phyloP scores from a whole-genome alignment of 2,113 vertebrate species.

The Prochilodus magdalenae region DNA sequence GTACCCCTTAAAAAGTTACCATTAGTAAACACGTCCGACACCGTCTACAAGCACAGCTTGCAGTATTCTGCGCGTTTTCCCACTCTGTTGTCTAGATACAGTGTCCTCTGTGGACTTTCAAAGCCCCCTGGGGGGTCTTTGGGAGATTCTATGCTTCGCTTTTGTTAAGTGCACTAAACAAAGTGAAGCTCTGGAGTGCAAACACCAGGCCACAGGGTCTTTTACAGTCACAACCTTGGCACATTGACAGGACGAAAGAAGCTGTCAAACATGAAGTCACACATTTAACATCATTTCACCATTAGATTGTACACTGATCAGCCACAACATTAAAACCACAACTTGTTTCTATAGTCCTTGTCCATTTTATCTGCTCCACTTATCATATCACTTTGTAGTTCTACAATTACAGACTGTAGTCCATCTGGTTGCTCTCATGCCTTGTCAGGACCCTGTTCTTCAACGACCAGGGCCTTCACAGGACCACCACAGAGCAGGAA shows the following conservation, averaged over 20 bases:
- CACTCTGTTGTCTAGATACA: slow-evolving; percentile 70
- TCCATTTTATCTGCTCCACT: too few relatives aligned
- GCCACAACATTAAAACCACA: too few relatives aligned
- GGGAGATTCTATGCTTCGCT: slow-evolving; percentile 52
- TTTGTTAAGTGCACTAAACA: slow-evolving; percentile 58
- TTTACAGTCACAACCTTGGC: slow-evolving; percentile 22
- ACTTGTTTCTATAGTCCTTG: too few relatives aligned
- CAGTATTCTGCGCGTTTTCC: slow-evolving; percentile 53
- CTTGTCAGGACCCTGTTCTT: too few relatives aligned
- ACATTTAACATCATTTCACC: too few relatives aligned
- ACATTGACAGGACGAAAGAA: slow-evolving; percentile 22
- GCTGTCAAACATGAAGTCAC: not conserved
- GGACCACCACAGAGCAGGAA: too few relatives aligned
- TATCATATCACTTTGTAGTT: too few relatives aligned
- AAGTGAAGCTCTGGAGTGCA: slow-evolving; percentile 48
- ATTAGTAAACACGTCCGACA: slow-evolving; percentile 32
- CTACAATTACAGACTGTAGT: too few relatives aligned
- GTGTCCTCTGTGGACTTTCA: slow-evolving; percentile 42
- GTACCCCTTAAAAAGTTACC: slow-evolving; percentile 48
- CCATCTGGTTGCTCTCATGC: too few relatives aligned
- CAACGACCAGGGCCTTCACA: too few relatives aligned
- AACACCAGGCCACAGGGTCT: slow-evolving; percentile 33
- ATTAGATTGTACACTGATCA: too few relatives aligned
- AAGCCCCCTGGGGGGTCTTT: slow-evolving; percentile 38
- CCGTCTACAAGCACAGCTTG: not conserved